phyloP scores from a whole-genome alignment of 2,888 invertebrate species.

The Pelosia muscerda region DNA sequence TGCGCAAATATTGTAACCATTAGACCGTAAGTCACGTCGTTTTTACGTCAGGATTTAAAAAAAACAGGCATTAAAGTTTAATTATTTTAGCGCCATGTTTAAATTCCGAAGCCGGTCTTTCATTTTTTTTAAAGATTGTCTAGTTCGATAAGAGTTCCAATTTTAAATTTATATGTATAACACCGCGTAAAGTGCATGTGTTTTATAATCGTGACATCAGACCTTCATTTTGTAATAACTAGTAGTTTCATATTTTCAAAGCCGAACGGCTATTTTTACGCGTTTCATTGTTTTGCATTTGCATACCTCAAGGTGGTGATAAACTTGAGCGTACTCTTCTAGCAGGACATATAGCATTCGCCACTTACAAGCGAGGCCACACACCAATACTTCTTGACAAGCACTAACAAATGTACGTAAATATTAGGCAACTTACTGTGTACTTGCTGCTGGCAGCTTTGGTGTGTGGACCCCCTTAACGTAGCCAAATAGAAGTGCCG shows the following conservation, averaged over 20 bases:
- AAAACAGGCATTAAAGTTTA: not conserved
- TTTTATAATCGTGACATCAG: conserved; percentile 4
- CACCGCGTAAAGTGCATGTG: not conserved
- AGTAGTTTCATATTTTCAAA: not conserved
- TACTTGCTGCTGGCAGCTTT: too few species aligned
- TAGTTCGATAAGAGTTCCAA: not conserved
- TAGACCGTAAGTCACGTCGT: too few species aligned
- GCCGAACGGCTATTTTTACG: not conserved
- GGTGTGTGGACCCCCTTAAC: too few species aligned
- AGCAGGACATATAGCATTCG: not conserved
- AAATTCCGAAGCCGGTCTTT: not conserved
- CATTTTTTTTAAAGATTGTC: not conserved
- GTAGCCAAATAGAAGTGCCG: too few species aligned
- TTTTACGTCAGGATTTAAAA: not conserved
- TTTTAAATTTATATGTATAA: not conserved
- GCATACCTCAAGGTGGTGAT: not conserved
- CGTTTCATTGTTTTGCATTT: not conserved
- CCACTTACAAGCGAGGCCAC: not conserved
- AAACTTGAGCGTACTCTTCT: not conserved
- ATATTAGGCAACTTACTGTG: too few species aligned
- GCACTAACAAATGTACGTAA: too few species aligned
- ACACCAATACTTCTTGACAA: too few species aligned
- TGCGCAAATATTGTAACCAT: too few species aligned
- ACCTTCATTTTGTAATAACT: conserved; percentile 10
- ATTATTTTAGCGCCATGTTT: conserved; percentile 1